Evolutionary conservation across 2,113 vertebrate species (phyloP).

Genomic region (Rissa tridactyla): DNA sequence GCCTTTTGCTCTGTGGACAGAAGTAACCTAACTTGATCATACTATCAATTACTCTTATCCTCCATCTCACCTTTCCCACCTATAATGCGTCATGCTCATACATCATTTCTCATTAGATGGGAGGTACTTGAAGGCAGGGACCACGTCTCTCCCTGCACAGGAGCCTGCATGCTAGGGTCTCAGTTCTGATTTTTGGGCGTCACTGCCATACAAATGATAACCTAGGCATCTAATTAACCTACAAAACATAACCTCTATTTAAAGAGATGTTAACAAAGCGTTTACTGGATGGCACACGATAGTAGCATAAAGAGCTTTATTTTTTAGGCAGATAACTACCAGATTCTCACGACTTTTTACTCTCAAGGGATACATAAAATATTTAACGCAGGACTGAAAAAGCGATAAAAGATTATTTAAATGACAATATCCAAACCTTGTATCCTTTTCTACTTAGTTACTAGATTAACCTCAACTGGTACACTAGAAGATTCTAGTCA

Average conservation of each 20-base stretch:
- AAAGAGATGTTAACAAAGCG: not conserved
- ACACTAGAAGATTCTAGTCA: not conserved
- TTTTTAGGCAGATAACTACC: not conserved
- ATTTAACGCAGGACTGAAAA: not conserved
- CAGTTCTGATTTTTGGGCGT: not conserved
- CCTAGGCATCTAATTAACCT: not conserved
- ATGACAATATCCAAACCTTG: not conserved
- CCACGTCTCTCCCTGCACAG: fast-evolving
- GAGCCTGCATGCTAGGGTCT: not conserved
- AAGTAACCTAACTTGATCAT: not conserved
- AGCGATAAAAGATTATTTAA: not conserved
- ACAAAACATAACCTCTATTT: not conserved
- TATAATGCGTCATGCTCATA: not conserved
- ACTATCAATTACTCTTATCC: not conserved
- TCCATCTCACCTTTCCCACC: not conserved
- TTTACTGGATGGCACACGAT: not conserved
- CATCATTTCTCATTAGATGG: not conserved
- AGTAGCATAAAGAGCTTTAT: not conserved
- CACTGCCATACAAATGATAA: not conserved
- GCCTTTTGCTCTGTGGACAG: not conserved
- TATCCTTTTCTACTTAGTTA: not conserved
- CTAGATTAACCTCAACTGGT: not conserved
- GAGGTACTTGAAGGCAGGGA: not conserved
- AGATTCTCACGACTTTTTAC: not conserved
- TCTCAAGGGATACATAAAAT: not conserved